phyloP scores from a whole-genome alignment of 2,113 vertebrate species.

The Strix uralensis region DNA sequence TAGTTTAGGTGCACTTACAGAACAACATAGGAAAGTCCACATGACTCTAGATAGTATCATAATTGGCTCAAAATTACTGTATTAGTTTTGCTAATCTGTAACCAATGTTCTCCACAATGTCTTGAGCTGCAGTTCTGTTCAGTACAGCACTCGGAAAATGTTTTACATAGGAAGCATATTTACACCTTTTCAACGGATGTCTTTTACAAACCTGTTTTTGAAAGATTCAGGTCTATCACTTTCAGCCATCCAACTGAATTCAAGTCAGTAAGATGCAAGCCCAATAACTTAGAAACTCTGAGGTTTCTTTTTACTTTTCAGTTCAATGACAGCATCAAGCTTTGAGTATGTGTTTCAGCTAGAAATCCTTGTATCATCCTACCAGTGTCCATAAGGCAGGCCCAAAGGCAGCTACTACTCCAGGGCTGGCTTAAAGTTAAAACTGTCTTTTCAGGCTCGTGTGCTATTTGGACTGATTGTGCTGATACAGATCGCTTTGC shows the following conservation, averaged over 20 bases:
- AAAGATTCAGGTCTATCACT: background rate
- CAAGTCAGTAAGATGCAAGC: background rate
- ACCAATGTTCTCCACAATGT: background rate
- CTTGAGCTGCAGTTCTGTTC: background rate
- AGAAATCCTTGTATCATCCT: background rate
- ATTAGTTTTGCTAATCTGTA: background rate
- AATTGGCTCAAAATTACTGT: background rate
- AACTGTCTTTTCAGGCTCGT: conserved; percentile 74
- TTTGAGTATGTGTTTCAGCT: background rate
- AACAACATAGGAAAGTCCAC: background rate
- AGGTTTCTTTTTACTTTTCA: background rate
- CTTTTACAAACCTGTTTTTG: background rate
- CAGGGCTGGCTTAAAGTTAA: background rate
- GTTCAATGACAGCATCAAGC: background rate
- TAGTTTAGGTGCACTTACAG: background rate
- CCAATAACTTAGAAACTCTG: background rate
- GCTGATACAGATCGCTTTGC: conserved; percentile 79
- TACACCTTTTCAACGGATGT: background rate
- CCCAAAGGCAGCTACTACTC: background rate
- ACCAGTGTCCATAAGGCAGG: background rate
- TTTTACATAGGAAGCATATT: background rate
- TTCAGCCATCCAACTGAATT: background rate
- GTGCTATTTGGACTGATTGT: conserved; percentile 77
- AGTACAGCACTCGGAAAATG: background rate
- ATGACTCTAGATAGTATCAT: background rate